A percentile compares a stretch with the other conserved stretches of the same genome.
Evolutionary conservation across 2,888 invertebrate species (phyloP).

Genomic region (Uloborus plumipes): DNA sequence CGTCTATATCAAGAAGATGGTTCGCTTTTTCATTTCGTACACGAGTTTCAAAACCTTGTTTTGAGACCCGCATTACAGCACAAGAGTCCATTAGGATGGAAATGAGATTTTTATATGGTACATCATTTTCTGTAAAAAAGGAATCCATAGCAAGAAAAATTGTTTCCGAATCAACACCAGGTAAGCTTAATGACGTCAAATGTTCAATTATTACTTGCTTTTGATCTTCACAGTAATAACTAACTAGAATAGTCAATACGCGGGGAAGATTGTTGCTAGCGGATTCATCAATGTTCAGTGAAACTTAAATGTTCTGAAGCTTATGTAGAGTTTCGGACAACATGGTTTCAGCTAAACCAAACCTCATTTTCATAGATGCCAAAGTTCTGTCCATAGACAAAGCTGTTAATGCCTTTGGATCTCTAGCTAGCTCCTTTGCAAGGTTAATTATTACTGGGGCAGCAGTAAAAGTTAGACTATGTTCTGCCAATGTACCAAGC

Average conservation of each 20-base stretch:
- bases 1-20: conserved; percentile 15
- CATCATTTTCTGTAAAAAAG: neutral
- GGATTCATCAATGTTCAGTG: conserved; percentile 1
- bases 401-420: neutral
- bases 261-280: neutral
- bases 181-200: neutral
- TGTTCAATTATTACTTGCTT: conserved; percentile 4
- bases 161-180: neutral
- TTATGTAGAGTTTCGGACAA: neutral
- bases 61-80: conserved; percentile 6
- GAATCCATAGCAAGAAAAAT: neutral
- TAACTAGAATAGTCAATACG: conserved; percentile 14
- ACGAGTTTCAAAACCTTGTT: neutral
- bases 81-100: conserved; percentile 7
- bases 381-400: conserved; percentile 3
- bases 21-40: neutral
- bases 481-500: neutral
- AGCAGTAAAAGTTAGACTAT: neutral
- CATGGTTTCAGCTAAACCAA: neutral
- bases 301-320: neutral
- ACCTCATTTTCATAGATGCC: conserved; percentile 10
- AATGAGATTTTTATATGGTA: neutral
- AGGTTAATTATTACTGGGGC: neutral
- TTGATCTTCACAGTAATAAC: neutral
- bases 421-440: neutral